Percentiles rank a stretch among this genome's conserved stretches.
phyloP scores from a whole-genome alignment of 2,113 vertebrate genomes.

The Chunga burmeisteri region DNA sequence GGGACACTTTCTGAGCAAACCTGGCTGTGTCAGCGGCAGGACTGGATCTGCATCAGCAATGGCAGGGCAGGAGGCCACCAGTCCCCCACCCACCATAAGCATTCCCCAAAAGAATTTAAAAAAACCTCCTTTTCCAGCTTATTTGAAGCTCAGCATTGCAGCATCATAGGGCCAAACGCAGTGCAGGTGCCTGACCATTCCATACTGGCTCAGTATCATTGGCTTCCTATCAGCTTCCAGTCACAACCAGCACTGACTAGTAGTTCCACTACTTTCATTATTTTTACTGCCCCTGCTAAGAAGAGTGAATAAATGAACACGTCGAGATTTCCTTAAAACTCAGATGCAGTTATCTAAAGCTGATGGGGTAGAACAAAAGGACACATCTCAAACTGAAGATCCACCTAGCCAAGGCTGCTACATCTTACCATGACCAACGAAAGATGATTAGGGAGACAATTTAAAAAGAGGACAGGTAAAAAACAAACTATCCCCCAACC shows the following conservation, averaged over 20 bases:
- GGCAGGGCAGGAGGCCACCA: background rate
- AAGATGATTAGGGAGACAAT: background rate
- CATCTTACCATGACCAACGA: background rate
- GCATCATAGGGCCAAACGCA: background rate
- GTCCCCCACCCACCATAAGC: background rate
- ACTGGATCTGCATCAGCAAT: background rate
- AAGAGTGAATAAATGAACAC: background rate
- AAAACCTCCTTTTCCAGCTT: background rate
- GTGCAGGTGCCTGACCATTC: background rate
- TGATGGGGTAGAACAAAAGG: background rate
- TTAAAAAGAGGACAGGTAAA: background rate
- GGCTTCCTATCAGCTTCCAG: background rate
- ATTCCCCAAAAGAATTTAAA: background rate
- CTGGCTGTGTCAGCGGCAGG: background rate
- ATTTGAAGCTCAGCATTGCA: background rate
- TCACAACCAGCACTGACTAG: no score
- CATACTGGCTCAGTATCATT: background rate
- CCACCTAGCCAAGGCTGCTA: background rate
- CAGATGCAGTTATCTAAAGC: background rate
- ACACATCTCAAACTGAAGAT: background rate
- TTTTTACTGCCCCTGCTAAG: background rate
- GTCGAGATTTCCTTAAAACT: background rate
- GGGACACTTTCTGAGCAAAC: background rate
- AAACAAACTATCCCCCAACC: background rate
- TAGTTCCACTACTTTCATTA: background rate